phyloP scores from a whole-genome alignment of 2,113 vertebrate genomes.

The Cacatua alba region DNA sequence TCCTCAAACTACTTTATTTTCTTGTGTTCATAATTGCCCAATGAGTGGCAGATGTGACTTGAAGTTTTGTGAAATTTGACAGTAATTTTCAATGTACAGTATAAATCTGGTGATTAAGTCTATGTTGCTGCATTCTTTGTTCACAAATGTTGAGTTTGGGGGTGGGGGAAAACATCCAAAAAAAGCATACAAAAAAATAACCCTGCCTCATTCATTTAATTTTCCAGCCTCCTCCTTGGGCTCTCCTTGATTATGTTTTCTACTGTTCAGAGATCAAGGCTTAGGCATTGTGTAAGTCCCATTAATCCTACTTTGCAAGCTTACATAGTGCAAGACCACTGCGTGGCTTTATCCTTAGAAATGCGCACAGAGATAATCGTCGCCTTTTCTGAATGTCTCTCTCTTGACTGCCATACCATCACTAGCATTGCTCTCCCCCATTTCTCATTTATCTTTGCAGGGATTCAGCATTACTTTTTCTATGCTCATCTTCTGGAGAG shows the following conservation, averaged over 20 bases:
- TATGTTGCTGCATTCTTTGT: background rate
- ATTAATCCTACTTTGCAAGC: constrained; percentile 28
- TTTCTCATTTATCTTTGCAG: background rate
- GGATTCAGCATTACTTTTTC: background rate
- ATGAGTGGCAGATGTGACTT: background rate
- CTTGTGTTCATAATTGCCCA: background rate
- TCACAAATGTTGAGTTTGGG: background rate
- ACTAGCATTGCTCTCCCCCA: background rate
- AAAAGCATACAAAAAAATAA: background rate
- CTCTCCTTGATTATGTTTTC: background rate
- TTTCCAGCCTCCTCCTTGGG: background rate
- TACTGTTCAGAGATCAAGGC: background rate
- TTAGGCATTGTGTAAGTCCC: background rate
- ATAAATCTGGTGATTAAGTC: background rate
- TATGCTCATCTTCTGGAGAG: background rate
- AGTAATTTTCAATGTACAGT: background rate
- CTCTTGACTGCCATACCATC: background rate
- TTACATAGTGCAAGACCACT: background rate
- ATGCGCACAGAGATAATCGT: background rate
- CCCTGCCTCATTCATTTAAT: background rate
- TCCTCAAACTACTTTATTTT: background rate
- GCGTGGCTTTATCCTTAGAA: background rate
- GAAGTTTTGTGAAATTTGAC: background rate
- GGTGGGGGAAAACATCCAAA: background rate
- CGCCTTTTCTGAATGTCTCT: background rate